Percentiles rank a stretch among this genome's conserved stretches.
These are phyloP conservation scores for Corythornis leucogaster DNA, from an alignment of 2,797 vertebrate genomes.

Conservation along the genomic window DNA sequence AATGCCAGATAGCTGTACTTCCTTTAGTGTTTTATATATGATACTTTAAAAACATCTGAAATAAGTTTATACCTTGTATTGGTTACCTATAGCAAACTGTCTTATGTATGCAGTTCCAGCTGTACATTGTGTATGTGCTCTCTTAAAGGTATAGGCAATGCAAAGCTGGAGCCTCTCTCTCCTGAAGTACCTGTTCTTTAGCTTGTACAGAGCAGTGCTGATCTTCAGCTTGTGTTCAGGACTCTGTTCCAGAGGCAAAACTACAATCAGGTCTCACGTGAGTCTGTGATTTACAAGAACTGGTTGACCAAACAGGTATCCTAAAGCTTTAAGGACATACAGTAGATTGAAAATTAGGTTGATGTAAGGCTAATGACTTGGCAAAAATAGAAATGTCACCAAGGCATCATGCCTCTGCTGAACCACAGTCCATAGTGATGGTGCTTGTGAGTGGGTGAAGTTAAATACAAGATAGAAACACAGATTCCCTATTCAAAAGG, in stretches of 20 bases:
- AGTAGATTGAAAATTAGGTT: conserved; percentile 2
- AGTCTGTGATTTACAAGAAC: conserved; percentile 10
- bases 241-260: neutral
- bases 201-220: neutral
- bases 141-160: neutral
- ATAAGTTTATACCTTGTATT: neutral
- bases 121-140: neutral
- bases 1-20: neutral
- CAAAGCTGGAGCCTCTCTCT: neutral
- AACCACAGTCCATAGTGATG: neutral
- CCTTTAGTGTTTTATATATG: conserved; percentile 65
- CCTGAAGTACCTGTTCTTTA: neutral
- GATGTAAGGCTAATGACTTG: conserved; percentile 6
- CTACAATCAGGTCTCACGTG: neutral
- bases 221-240: neutral
- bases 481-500: neutral
- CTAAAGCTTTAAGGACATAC: neutral
- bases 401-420: neutral
- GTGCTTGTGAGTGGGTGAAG: neutral
- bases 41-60: conserved; percentile 44
- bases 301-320: neutral
- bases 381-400: neutral
- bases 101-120: neutral
- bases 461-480: neutral
- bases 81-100: neutral